These are phyloP conservation scores for Drosophila ercepeae DNA, from an alignment of 1,140 invertebrate genomes.

Conservation along the genomic window DNA sequence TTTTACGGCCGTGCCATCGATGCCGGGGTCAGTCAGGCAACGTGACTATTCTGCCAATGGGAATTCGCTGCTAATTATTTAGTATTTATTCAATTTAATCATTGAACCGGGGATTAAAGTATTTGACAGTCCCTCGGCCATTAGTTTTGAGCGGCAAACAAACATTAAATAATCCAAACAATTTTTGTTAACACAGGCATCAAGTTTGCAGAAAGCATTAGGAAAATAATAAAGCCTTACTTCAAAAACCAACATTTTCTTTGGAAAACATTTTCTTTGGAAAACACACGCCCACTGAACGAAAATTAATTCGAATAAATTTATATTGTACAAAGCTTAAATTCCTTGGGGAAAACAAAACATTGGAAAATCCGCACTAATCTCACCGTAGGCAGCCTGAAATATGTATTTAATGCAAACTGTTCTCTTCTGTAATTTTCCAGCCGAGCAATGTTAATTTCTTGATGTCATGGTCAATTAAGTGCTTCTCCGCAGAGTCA, in stretches of 20 bases:
- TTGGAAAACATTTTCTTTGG: background rate
- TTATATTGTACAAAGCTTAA: conserved; percentile 17
- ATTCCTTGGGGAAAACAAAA: conserved; percentile 45
- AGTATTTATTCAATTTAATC: conserved; percentile 33
- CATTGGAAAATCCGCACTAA: conserved; percentile 14
- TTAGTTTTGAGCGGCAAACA: background rate
- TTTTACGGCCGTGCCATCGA: conserved; percentile 62
- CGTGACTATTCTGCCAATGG: conserved; percentile 47
- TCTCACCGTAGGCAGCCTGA: conserved; percentile 10
- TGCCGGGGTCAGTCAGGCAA: conserved; percentile 25
- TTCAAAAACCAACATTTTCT: no score
- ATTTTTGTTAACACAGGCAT: background rate
- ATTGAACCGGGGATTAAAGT: conserved; percentile 7
- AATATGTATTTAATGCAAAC: conserved; percentile 63
- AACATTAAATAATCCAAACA: background rate
- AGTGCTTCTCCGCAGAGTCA: conserved; percentile 50
- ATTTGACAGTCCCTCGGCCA: background rate
- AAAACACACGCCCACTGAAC: background rate
- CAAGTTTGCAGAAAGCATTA: background rate
- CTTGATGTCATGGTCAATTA: conserved; percentile 80
- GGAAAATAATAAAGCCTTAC: no score
- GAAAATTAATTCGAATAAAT: conserved; percentile 20
- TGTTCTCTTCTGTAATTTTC: conserved; percentile 53
- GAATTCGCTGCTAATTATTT: conserved; percentile 34
- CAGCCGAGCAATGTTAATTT: conserved; percentile 72